A percentile compares a stretch with the other conserved stretches of the same genome.
Conservation (phyloP, 2,113 vertebrate genomes). For the Urocolius indicus region DNA sequence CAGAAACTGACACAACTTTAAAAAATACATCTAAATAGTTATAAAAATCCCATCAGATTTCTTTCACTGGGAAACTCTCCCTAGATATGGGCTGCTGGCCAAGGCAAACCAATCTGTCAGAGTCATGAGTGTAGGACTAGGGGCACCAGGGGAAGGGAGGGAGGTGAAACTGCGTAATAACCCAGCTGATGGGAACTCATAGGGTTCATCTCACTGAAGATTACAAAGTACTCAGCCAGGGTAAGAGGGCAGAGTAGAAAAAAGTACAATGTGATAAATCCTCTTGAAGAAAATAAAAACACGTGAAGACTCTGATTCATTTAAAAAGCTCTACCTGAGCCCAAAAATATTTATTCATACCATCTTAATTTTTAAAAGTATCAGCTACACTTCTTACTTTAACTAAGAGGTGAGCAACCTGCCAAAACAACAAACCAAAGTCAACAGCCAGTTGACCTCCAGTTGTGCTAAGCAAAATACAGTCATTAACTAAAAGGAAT, state of each 20-base stretch:
- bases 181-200: background rate
- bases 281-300: background rate
- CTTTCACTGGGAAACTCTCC: background rate
- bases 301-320: fast-evolving
- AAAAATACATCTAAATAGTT: background rate
- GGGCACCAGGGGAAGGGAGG: background rate
- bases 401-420: background rate
- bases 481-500: background rate
- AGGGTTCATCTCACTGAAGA: background rate
- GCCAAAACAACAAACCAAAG: background rate
- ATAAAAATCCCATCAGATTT: background rate
- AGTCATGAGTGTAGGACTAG: background rate
- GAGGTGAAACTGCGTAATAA: background rate
- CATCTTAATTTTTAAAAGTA: background rate
- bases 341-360: background rate
- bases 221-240: background rate
- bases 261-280: background rate
- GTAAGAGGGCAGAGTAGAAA: background rate
- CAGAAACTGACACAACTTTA: background rate
- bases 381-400: background rate
- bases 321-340: background rate
- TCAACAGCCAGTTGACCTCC: background rate
- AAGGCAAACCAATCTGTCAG: background rate
- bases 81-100: background rate
- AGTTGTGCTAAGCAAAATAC: background rate